phyloP scores from a whole-genome alignment of 2,888 invertebrate genomes.

The Crematogaster levior region DNA sequence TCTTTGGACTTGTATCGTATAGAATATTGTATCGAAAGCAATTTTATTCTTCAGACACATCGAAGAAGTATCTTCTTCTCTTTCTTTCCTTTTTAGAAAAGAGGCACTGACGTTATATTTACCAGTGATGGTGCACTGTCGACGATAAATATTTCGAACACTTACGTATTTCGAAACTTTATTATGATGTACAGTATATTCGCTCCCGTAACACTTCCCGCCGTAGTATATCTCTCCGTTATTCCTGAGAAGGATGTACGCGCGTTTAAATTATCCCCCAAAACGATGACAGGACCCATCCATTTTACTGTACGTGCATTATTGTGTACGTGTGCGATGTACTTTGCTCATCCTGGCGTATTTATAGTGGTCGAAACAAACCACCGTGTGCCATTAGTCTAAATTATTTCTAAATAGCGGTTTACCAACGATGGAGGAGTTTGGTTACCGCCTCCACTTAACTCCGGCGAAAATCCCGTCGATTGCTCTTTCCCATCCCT shows the following conservation, averaged over 20 bases:
- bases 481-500: neutral
- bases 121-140: neutral
- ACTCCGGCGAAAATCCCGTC: slow-evolving; percentile 21
- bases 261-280: slow-evolving; percentile 29
- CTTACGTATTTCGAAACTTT: slow-evolving; percentile 31
- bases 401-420: slow-evolving; percentile 45
- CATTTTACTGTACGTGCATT: neutral
- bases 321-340: neutral
- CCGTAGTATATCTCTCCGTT: slow-evolving; percentile 22
- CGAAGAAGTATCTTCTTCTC: neutral
- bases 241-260: neutral
- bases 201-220: neutral
- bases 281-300: slow-evolving; percentile 28
- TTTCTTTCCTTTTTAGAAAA: neutral
- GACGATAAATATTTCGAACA: slow-evolving; percentile 20
- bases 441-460: slow-evolving; percentile 37
- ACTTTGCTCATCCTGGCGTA: neutral
- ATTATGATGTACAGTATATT: slow-evolving; percentile 28
- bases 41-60: slow-evolving; percentile 1
- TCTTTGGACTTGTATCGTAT: slow-evolving; percentile 20
- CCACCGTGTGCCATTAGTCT: neutral
- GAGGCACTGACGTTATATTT: neutral
- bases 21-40: neutral
- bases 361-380: slow-evolving; percentile 28
- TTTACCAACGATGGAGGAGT: neutral